A percentile compares a stretch with the other conserved stretches of the same genome.
These are phyloP conservation scores for Henricia sp. DNA, from an alignment of 53 echinoderm and acorn worm species.

Conservation along the genomic window DNA sequence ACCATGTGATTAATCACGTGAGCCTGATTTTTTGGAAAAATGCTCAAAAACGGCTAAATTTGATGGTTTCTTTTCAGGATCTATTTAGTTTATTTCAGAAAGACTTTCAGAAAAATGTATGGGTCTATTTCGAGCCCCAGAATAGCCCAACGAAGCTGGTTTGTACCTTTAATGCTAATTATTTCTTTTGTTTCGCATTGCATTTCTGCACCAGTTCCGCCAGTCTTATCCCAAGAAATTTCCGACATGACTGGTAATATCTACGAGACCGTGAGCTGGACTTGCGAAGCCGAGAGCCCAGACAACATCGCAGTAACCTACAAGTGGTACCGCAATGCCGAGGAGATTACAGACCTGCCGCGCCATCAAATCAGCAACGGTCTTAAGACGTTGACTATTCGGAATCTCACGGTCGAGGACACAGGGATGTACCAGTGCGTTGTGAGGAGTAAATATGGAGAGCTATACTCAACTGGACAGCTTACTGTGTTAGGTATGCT, in stretches of 20 bases:
- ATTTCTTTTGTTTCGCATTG: too few relatives aligned
- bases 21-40: too few relatives aligned
- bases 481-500: slow-evolving; percentile 78
- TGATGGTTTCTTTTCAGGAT: too few relatives aligned
- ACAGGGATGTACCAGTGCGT: slow-evolving; percentile 95
- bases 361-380: slow-evolving; percentile 58
- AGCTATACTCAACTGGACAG: slow-evolving; percentile 78
- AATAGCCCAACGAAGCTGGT: too few relatives aligned
- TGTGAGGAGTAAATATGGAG: slow-evolving; percentile 69
- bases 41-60: too few relatives aligned
- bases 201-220: slow-evolving; percentile 77
- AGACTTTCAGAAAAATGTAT: too few relatives aligned
- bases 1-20: too few relatives aligned
- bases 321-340: slow-evolving; percentile 75
- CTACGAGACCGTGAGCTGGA: slow-evolving; percentile 27
- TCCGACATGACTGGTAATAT: slow-evolving; percentile 64
- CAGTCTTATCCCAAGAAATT: slow-evolving; percentile 67
- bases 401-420: slow-evolving; percentile 62
- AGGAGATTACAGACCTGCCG: slow-evolving; percentile 5
- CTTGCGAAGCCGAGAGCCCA: slow-evolving; percentile 70
- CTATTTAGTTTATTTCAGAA: too few relatives aligned
- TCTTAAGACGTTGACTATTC: slow-evolving; percentile 50
- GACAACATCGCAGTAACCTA: slow-evolving; percentile 60
- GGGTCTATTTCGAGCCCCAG: too few relatives aligned
- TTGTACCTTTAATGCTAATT: too few relatives aligned